Evolutionary conservation across 2,797 vertebrate genomes (phyloP).

Genomic region (Pogoniulus pusillus): DNA sequence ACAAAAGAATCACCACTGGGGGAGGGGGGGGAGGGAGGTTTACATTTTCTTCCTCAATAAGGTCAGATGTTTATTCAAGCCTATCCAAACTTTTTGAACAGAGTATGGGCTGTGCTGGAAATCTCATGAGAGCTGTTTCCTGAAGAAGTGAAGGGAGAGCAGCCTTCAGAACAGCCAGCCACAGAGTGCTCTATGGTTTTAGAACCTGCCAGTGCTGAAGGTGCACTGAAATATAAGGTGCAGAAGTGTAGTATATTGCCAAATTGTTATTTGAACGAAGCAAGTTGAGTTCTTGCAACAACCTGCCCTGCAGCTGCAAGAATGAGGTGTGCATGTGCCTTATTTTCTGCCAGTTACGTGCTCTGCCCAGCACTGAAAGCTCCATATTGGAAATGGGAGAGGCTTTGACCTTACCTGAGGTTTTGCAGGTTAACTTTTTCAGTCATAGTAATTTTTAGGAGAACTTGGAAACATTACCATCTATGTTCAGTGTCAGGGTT

Average conservation of each 20-base stretch:
- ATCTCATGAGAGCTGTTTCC: conserved; percentile 27
- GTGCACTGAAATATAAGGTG: neutral
- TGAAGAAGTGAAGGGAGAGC: neutral
- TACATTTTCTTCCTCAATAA: neutral
- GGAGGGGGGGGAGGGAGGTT: neutral
- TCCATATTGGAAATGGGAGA: neutral
- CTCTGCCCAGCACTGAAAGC: neutral
- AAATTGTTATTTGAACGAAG: neutral
- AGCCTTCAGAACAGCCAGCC: neutral
- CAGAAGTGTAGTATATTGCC: neutral
- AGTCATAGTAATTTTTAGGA: neutral
- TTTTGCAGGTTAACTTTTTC: neutral
- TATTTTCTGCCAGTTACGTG: neutral
- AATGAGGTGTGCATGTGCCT: fast-evolving
- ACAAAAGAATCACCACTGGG: conserved; percentile 13
- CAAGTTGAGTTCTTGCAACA: neutral
- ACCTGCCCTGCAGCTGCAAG: neutral
- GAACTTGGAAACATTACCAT: neutral
- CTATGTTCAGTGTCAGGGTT: too few species aligned
- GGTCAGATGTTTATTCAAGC: conserved; percentile 58
- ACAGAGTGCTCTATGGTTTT: neutral
- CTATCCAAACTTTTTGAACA: conserved; percentile 33
- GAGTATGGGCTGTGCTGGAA: conserved; percentile 12
- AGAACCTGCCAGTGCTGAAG: neutral
- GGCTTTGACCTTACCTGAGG: neutral